Base-by-base conservation (phyloP, 2,113 vertebrate species). In the Furnarius figulus region DNA sequence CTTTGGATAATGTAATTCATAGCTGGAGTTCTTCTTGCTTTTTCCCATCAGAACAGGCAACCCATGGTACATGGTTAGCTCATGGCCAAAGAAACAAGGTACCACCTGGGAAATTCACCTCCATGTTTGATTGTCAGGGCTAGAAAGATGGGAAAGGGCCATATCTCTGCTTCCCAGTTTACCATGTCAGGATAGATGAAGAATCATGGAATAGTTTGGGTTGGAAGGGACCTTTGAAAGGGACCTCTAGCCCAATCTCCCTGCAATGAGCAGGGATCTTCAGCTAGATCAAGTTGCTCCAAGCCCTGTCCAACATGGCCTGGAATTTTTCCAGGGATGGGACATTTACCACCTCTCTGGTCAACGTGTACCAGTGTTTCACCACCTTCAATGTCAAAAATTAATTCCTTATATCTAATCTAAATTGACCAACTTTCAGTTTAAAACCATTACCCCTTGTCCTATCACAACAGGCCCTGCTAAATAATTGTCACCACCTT, bases 61-160 rank as follows among this genome's bases (percentile, higher is more conserved):
- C 13, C 37, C 16, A 3, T 25, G 31, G 25, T 28, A 24, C 1
- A 0, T 4, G 10, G 10, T 21, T 87, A 33, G 27, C 19, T 70
- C 42, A 14, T 12, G 50, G 49, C 35, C n/a, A 47, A 67, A 31
- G 50, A 67, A 47, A 55, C 24, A 18, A 59, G 15, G 8, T 40
- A 14, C 6, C 14, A 18, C 23, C 12, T 10, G 33, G 44, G 28
- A 76, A 82, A 82, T 53, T 17, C 14, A 25, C 58, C 71, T 78
- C 42, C 21, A 46, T 0, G 0, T 65, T 47, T 61, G 25, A 15
- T 25, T 61, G 0, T n/a, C 28, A 50, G 44, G 47, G 31, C 14
- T 87, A 42, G 72, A 63, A 73, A 70, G n/a, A 40, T 19, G 10
- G 16, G 18, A 42, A 81, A 63, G 42, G 24, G 24, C 3, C 13